A percentile compares a stretch with the other conserved stretches of the same genome.
phyloP scores from a whole-genome alignment of 2,113 vertebrate genomes.

The Lichenostomus cassidix region DNA sequence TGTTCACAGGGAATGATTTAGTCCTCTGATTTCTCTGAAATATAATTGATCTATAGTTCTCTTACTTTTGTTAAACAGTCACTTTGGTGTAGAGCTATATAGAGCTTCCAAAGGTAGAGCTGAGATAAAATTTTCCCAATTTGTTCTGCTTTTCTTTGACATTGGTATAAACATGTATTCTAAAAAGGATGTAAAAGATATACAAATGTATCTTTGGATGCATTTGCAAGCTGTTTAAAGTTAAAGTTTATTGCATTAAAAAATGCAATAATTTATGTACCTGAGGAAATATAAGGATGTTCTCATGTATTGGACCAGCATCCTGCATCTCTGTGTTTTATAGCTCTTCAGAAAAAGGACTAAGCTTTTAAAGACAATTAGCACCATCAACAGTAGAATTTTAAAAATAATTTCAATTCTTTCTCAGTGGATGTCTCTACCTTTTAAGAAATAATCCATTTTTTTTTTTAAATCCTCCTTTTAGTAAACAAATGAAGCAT shows the following conservation, averaged over 20 bases:
- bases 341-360: not conserved
- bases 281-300: not conserved
- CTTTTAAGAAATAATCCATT: not conserved
- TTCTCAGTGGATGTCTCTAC: not conserved
- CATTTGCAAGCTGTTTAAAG: not conserved
- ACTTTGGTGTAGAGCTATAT: not conserved
- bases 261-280: not conserved
- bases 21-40: not conserved
- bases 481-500: not conserved
- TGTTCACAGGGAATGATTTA: not conserved
- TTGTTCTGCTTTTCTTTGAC: not conserved
- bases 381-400: not conserved
- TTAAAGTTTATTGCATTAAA: too few relatives aligned
- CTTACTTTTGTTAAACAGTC: not conserved
- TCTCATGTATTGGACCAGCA: not conserved
- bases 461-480: not conserved
- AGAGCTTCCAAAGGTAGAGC: not conserved
- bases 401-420: not conserved
- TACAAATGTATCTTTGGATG: not conserved
- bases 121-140: not conserved
- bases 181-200: not conserved
- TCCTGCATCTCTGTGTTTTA: not conserved
- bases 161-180: not conserved
- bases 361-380: not conserved
- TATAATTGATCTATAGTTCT: not conserved